Conservation (phyloP, 1,140 invertebrate species). For the Caenorhabditis remanei region DNA sequence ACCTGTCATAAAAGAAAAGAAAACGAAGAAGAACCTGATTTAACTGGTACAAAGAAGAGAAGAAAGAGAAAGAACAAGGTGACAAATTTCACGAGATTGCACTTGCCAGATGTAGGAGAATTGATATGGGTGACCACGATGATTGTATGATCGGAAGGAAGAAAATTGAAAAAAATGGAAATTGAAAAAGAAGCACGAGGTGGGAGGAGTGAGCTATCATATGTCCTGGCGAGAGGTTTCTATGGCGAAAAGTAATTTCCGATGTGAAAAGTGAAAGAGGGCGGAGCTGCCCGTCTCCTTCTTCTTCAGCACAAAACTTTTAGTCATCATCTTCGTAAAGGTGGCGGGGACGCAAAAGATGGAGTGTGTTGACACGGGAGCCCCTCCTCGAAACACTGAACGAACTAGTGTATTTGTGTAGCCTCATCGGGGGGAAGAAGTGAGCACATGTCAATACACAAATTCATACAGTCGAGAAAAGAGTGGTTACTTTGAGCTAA, state of each 20-base stretch:
- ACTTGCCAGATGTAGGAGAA: background rate
- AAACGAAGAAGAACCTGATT: conserved; percentile 9
- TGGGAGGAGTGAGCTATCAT: conserved; percentile 14
- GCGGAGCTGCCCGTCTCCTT: background rate
- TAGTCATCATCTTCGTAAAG: conserved; percentile 23
- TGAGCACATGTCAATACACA: conserved; percentile 49
- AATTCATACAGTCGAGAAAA: conserved; percentile 20
- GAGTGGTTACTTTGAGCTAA: conserved; percentile 51
- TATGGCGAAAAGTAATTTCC: conserved; percentile 53
- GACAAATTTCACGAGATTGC: conserved; percentile 33
- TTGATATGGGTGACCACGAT: background rate
- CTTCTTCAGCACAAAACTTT: background rate
- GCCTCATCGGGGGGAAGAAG: conserved; percentile 15
- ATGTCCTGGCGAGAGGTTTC: conserved; percentile 3
- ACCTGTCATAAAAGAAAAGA: conserved; percentile 10
- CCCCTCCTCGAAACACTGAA: conserved; percentile 43
- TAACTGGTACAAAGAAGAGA: background rate
- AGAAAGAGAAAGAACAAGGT: background rate
- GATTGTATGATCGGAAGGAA: background rate
- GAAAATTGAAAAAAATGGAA: background rate
- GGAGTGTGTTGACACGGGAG: conserved; percentile 38
- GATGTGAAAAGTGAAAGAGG: conserved; percentile 40
- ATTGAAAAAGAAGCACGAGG: background rate
- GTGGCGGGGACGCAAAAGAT: conserved; percentile 34
- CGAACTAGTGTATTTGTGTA: conserved; percentile 42